phyloP scores from a whole-genome alignment of 2,888 invertebrate species.

The Didymodactylos carnosus region DNA sequence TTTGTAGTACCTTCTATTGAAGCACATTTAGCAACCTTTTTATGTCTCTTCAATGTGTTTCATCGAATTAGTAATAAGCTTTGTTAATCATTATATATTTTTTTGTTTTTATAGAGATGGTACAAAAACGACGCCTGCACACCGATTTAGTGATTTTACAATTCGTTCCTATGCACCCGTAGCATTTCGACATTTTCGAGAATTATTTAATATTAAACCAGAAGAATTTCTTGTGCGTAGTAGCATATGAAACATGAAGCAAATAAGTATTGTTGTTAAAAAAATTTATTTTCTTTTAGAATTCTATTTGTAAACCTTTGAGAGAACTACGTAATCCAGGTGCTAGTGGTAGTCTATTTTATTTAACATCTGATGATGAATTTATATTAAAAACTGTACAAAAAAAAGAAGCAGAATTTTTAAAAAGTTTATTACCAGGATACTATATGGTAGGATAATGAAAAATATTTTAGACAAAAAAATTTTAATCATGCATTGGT shows the following conservation, averaged over 20 bases:
- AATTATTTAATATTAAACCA: slow-evolving; percentile 92
- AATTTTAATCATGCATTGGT: too few species aligned
- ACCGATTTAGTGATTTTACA: slow-evolving; percentile 82
- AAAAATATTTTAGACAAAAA: not conserved
- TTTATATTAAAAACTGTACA: slow-evolving; percentile 99
- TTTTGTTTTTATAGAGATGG: slow-evolving; percentile 22
- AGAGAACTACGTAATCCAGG: slow-evolving; percentile 92
- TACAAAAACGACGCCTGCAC: slow-evolving; percentile 87
- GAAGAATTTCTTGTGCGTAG: slow-evolving; percentile 89
- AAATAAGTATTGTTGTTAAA: too few species aligned
- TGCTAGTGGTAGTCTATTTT: slow-evolving; percentile 97
- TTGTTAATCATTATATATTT: too few species aligned
- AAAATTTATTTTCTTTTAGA: slow-evolving; percentile 40
- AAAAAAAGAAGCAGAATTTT: slow-evolving; percentile 96
- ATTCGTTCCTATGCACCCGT: slow-evolving; percentile 98
- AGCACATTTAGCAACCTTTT: too few species aligned
- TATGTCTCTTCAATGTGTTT: too few species aligned
- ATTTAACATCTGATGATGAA: slow-evolving; percentile 89
- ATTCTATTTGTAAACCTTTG: slow-evolving; percentile 87
- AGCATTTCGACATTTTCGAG: slow-evolving; percentile 95
- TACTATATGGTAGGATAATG: slow-evolving; percentile 51
- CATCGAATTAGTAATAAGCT: too few species aligned
- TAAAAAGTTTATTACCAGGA: slow-evolving; percentile 89
- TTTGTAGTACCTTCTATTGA: too few species aligned
- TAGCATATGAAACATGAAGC: not conserved